Evolutionary conservation across 1,140 invertebrate species (phyloP), one percentile per base, ranked within the genome.

Genomic region (Arion vulgaris): DNA sequence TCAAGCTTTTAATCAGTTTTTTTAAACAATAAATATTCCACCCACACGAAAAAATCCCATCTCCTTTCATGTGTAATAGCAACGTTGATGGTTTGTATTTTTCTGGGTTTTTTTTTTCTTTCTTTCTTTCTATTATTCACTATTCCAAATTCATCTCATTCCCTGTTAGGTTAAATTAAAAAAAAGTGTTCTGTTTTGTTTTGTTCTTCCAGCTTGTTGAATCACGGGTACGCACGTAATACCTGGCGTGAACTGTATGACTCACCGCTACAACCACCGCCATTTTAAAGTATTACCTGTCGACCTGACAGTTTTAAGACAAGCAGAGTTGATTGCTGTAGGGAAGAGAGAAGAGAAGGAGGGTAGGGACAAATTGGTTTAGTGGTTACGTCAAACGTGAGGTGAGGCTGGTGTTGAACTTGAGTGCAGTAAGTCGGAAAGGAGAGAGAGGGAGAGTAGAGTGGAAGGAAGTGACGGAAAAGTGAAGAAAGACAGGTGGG

Each of bases 171-270:
- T n/a, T n/a, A n/a, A n/a, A n/a, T n/a, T n/a, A n/a, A n/a, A n/a
- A n/a, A n/a, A n/a, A 19, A n/a, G 13, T 62, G 13, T 62, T n/a
- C 15, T 62, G 57, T 66, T 66, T 28, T 66, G 17, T 66, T 66
- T 66, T 66, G 17, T 28, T 32, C 2, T n/a, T 28, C 28, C 5
- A 32, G 19, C n/a, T 0, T 66, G 62, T 28, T 32, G 62, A 66
- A 32, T 66, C n/a, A 66, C 23, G 23, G 53, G 53, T 57, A 57
- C n/a, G 62, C 32, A 66, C 28, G 62, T 32, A 66, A 66, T 66
- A 66, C 62, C 28, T 66, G 62, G 62, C 62, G 62, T n/a, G 32
- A 66, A n/a, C 28, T 66, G 62, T 32, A 66, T 66, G 62, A 66
- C 62, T 66, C 62, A 28, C 11, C 62, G 62, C 7, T 13, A 28